A percentile compares a stretch with the other conserved stretches of the same genome.
Conservation (phyloP, 1,140 invertebrate genomes). For the Ostrea edulis region DNA sequence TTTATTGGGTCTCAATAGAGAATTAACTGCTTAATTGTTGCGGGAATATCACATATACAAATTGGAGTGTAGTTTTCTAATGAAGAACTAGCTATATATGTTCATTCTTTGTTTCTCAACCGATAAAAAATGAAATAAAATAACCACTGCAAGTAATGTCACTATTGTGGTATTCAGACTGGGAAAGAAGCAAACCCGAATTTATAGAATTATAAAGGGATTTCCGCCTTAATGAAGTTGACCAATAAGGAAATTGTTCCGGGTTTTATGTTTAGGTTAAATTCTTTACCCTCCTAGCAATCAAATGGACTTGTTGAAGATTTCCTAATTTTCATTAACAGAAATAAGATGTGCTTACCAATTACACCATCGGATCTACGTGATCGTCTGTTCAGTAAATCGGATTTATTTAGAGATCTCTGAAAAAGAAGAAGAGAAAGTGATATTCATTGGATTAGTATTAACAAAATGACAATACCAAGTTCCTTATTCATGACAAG, state of each 20-base stretch:
- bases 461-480: neutral
- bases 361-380: neutral
- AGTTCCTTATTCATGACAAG: neutral
- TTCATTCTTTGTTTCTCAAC: too few relatives aligned
- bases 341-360: neutral
- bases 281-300: too few relatives aligned
- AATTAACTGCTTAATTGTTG: too few relatives aligned
- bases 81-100: too few relatives aligned
- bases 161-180: too few relatives aligned
- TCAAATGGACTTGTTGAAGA: neutral
- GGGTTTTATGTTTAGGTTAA: neutral
- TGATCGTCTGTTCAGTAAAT: slow-evolving; percentile 1
- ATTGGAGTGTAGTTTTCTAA: too few relatives aligned
- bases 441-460: neutral
- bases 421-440: neutral
- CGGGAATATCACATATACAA: too few relatives aligned
- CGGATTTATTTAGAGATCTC: slow-evolving; percentile 8
- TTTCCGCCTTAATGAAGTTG: neutral
- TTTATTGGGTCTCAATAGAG: too few relatives aligned
- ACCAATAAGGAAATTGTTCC: neutral
- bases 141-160: too few relatives aligned
- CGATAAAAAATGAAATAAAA: too few relatives aligned
- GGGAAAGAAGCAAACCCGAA: too few relatives aligned
- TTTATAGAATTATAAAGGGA: neutral
- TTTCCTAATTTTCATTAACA: neutral